Evolutionary conservation across 2,888 invertebrate genomes (phyloP), one percentile per base, ranked within the genome.

Genomic region (Oligia strigilis): DNA sequence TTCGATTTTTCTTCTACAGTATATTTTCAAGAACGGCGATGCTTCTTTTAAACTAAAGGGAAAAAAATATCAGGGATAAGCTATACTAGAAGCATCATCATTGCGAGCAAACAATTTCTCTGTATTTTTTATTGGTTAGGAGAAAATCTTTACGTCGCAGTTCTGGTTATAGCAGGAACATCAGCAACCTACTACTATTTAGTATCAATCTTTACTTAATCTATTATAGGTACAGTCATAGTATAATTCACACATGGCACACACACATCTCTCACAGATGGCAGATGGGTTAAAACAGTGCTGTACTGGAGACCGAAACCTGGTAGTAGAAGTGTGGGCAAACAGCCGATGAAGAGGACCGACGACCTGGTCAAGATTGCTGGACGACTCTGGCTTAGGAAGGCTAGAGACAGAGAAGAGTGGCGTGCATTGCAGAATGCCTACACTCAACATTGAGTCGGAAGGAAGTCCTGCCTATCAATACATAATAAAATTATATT

Each of bases 1-100:
- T 79, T 74, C 2, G n/a, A 75, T 77, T 65, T 77, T 77, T 77
- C 46, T 82, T 78, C 36, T 67, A 19, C 23, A 14, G 52, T 40
- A 36, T 64, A 60, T 80, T 80, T 75, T 77, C n/a, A 14, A 62
- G 14, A 80, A 62, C 36, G 17, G 4, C 40, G 60, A 62, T 43
- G 17, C 23, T 78, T 46, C 11, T 58, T 60, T 46, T 55, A 36
- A 36, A 55, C 4, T 6, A 46, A 79, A n/a, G 14, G 11, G 0
- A 55, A 55, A 46, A 29, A 77, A 46, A 19, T 13, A 58, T 19
- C 23, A 60, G 73, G 11, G 36, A 46, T 17, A 65, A 43, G 29
- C 17, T 17, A 29, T 29, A 52, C n/a, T n/a, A 19, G 40, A 29
- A 23, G 4, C 40, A 40, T 14, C 46, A 49, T 19, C 1, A 58